Conservation (phyloP, 37 sponge, comb jelly and placozoan genomes). For the Bolinopsis microptera region DNA sequence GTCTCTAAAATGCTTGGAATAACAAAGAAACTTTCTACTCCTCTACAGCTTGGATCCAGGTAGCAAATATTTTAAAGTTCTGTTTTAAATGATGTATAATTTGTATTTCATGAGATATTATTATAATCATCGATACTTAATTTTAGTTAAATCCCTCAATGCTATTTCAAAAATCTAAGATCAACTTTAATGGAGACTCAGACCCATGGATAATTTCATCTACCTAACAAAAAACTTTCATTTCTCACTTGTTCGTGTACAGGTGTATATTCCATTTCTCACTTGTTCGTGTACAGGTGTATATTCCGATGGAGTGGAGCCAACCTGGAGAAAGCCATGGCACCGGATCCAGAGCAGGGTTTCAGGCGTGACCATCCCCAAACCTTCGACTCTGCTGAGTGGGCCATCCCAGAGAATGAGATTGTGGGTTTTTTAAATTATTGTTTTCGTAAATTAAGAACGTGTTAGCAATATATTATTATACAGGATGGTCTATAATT, state of each 20-base stretch:
- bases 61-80: no score
- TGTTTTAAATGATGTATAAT: no score
- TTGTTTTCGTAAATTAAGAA: neutral
- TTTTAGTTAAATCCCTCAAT: neutral
- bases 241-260: no score
- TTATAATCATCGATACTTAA: no score
- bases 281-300: neutral
- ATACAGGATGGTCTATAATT: neutral
- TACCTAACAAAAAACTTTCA: no score
- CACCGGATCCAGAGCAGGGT: neutral
- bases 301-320: slow-evolving; percentile 14
- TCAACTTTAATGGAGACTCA: no score
- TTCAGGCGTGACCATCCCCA: neutral
- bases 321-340: slow-evolving; percentile 35
- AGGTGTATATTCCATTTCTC: no score
- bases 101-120: no score
- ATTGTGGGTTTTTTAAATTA: neutral
- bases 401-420: slow-evolving; percentile 17
- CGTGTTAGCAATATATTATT: neutral
- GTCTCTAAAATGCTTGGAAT: neutral
- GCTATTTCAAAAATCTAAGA: no score
- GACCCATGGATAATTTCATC: no score
- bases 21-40: neutral
- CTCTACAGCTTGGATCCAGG: neutral
- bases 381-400: neutral